These are phyloP conservation scores for Cygnus olor DNA, from an alignment of 2,797 vertebrate species.

Conservation along the genomic window DNA sequence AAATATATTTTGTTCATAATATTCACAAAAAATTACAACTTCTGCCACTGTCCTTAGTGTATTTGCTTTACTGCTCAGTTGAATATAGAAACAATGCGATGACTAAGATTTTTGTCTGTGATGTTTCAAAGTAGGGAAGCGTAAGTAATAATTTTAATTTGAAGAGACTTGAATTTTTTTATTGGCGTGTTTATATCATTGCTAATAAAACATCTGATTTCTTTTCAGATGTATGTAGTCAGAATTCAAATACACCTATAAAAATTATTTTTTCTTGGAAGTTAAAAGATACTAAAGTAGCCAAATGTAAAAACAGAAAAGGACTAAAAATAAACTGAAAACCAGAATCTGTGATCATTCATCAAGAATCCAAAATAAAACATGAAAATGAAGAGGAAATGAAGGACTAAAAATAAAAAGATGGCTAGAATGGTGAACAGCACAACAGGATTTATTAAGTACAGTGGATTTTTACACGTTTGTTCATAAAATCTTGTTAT, in stretches of 20 bases:
- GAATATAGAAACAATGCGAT: not conserved
- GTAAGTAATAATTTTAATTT: not conserved
- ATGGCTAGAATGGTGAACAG: conserved; percentile 42
- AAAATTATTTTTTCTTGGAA: conserved; percentile 57
- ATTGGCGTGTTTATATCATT: not conserved
- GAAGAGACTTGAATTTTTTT: not conserved
- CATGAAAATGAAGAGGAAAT: conserved; percentile 60
- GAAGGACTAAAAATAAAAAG: conserved; percentile 58
- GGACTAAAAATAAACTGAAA: conserved; percentile 68
- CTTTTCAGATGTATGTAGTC: conserved; percentile 30
- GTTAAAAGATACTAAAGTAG: conserved; percentile 46
- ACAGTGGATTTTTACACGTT: conserved; percentile 31
- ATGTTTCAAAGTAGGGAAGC: not conserved
- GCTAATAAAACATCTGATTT: conserved; percentile 27
- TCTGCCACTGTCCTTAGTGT: not conserved
- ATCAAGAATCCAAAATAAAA: conserved; percentile 64
- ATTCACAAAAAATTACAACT: not conserved
- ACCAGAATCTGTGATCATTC: conserved; percentile 50
- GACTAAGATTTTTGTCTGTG: not conserved
- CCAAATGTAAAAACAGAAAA: conserved; percentile 60
- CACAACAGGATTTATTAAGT: conserved; percentile 54
- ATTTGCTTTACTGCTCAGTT: not conserved
- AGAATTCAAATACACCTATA: conserved; percentile 39
- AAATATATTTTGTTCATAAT: not conserved
- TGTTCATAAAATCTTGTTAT: conserved; percentile 7